phyloP scores from a whole-genome alignment of 2,797 vertebrate species.

The Amblyraja radiata region DNA sequence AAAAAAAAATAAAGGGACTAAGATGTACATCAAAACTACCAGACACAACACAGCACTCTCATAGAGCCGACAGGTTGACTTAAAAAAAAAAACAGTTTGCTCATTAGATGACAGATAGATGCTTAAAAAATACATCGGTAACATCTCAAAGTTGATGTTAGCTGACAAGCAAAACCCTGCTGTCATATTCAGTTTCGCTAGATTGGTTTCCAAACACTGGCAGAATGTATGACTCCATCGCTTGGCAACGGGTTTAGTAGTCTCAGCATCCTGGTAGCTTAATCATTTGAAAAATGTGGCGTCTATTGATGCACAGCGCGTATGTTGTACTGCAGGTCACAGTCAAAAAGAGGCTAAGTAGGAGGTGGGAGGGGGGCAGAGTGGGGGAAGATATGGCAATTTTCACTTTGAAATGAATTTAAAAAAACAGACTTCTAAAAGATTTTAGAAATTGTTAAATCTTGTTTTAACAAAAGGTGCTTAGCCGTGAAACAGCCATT shows the following conservation, averaged over 20 bases:
- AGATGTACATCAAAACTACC: neutral
- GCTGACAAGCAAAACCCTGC: conserved; percentile 37
- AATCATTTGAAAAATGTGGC: conserved; percentile 37
- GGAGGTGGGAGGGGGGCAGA: neutral
- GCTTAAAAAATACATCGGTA: conserved; percentile 5
- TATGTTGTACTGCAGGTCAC: conserved; percentile 24
- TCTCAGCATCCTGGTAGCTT: conserved; percentile 33
- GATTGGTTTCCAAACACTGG: conserved; percentile 1
- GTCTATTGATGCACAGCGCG: conserved; percentile 24
- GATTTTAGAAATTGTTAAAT: neutral
- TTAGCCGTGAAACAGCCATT: neutral
- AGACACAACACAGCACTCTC: neutral
- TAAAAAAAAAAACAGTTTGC: neutral
- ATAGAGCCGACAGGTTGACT: neutral
- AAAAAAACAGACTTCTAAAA: no score
- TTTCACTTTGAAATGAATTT: neutral
- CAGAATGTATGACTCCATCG: conserved; percentile 24
- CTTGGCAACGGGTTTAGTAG: conserved; percentile 25
- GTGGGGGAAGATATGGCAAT: neutral
- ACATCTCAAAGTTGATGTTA: conserved; percentile 34
- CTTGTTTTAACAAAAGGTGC: neutral
- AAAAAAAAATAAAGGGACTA: neutral
- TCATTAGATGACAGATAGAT: conserved; percentile 31
- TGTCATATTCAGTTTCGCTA: conserved; percentile 32
- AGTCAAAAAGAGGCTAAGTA: conserved; percentile 25